These are phyloP conservation scores for Promerops cafer DNA, from an alignment of 2,113 vertebrate genomes.

Conservation along the genomic window DNA sequence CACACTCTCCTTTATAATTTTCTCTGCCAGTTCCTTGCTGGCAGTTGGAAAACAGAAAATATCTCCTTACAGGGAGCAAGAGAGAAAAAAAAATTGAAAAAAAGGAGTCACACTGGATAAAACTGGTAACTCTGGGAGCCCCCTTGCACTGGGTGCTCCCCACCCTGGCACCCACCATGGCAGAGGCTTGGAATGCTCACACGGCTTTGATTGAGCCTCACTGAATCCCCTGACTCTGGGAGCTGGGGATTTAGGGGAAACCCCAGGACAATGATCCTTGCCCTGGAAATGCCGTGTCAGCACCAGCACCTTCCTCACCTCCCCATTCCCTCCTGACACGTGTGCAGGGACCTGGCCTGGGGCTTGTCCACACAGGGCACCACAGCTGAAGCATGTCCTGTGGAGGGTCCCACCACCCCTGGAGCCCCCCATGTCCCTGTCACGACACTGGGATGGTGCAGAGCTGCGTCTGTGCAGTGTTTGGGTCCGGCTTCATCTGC, in stretches of 20 bases:
- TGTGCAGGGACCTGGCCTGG: rapidly evolving
- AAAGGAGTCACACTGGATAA: background rate
- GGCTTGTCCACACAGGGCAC: background rate
- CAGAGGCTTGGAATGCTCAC: background rate
- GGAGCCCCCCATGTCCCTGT: background rate
- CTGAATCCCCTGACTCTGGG: rapidly evolving
- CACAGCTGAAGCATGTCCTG: background rate
- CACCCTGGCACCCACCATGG: background rate
- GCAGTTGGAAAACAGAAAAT: background rate
- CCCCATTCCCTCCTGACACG: rapidly evolving
- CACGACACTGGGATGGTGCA: rapidly evolving
- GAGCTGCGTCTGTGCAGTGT: rapidly evolving
- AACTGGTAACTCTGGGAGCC: background rate
- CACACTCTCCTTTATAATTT: background rate
- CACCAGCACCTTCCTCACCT: background rate
- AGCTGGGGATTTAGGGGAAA: background rate
- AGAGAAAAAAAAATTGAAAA: background rate
- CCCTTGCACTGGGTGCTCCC: background rate
- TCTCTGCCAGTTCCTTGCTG: background rate
- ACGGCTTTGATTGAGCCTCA: background rate
- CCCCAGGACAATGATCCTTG: background rate
- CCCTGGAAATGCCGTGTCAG: background rate
- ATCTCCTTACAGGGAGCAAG: background rate
- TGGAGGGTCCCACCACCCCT: background rate
- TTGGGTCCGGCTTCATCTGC: background rate